Evolutionary conservation across 2,888 invertebrate species (phyloP), one percentile per base, ranked within the genome.

Genomic region (Merodon equestris): DNA sequence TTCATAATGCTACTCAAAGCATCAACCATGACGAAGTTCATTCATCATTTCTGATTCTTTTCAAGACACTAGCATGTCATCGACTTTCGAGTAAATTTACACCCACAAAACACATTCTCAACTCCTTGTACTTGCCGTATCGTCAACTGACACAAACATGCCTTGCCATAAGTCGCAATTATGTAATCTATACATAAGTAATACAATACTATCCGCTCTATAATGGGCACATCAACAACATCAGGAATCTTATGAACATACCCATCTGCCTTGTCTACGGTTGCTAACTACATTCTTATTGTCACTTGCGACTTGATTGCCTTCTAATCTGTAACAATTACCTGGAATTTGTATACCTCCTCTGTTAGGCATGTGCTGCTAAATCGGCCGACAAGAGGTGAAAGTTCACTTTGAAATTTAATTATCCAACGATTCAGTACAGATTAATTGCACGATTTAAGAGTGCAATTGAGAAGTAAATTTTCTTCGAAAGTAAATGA

Each of bases 71-170:
- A 19, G n/a, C 44, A 57, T 61, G 79, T 74, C 79, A 58, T 68
- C 64, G 79, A 74, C 74, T 79, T 68, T 27, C 18, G 53, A 79
- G 68, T 74, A 64, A 54, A 74, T 74, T 63, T 64, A 68, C 51
- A 58, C 58, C 54, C 27, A 27, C 27, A 57, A 38, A 51, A 67
- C 47, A 38, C 66, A 77, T 73, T 67, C 72, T 45, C 40, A 40
- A n/a, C 12, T 61, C 38, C 40, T 54, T 53, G n/a, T 63, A 18
- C n/a, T 40, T 19, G 17, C 42, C 63, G 51, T 54, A 40, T 40
- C 40, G 3, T 40, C 71, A 54, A 51, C 58, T 58, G 53, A 61
- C 50, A 17, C 38, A 17, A n/a, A 36, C 50, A 50, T 19, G 14
- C 14, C 7, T 36, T 27, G 27, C 13, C 27, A 60, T 56, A 13